Percentiles rank a stretch among this genome's conserved stretches.
These are phyloP conservation scores for Actinia tenebrosa DNA, from an alignment of 64 coral and sea anemone genomes.

Conservation along the genomic window DNA sequence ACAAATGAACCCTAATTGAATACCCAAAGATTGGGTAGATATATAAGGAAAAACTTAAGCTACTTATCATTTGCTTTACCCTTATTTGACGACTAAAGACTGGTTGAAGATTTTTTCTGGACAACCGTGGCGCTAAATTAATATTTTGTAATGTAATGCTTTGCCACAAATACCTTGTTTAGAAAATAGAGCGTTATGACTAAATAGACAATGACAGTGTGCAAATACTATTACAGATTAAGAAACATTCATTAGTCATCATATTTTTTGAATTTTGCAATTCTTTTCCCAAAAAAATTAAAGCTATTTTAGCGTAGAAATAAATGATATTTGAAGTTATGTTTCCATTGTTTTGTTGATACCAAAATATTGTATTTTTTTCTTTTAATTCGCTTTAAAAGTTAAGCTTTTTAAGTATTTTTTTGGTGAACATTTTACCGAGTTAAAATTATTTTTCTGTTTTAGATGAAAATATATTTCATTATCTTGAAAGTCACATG, in stretches of 20 bases:
- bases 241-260: not conserved
- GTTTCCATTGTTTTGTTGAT: too few relatives aligned
- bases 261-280: not conserved
- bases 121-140: conserved; percentile 16
- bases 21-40: conserved; percentile 12
- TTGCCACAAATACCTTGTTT: conserved; percentile 12
- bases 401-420: too few relatives aligned
- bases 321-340: not conserved
- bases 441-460: too few relatives aligned
- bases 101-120: not conserved
- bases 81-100: not conserved
- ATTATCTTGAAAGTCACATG: too few relatives aligned
- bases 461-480: too few relatives aligned
- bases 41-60: conserved; percentile 1
- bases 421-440: too few relatives aligned
- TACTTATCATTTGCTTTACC: conserved; percentile 3
- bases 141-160: conserved; percentile 18
- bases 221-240: conserved; percentile 1
- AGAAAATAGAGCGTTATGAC: not conserved
- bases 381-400: too few relatives aligned
- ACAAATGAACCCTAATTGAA: conserved; percentile 9
- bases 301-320: not conserved
- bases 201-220: conserved; percentile 10
- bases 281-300: not conserved
- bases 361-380: too few relatives aligned